These are phyloP conservation scores for Cacoxenus indagator DNA, from an alignment of 2,888 invertebrate species.

Conservation along the genomic window DNA sequence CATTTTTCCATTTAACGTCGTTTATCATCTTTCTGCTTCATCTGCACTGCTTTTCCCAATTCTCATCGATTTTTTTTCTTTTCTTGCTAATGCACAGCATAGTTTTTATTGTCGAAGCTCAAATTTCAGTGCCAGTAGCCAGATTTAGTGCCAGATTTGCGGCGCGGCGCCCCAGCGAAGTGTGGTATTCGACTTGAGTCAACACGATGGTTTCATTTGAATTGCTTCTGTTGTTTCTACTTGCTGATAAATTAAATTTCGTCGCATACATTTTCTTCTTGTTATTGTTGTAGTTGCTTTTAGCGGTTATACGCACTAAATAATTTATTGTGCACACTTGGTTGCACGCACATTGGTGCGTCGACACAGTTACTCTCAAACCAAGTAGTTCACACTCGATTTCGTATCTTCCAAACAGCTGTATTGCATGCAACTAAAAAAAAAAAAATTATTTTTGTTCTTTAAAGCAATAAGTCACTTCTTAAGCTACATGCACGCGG, in stretches of 20 bases:
- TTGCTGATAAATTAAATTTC: neutral
- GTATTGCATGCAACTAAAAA: no score
- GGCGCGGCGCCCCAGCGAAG: neutral
- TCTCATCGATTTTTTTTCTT: neutral
- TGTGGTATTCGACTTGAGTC: neutral
- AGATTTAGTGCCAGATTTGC: neutral
- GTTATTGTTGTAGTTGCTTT: neutral
- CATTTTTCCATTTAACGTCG: neutral
- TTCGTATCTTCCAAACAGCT: no score
- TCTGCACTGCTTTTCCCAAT: neutral
- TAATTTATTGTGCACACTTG: slow-evolving; percentile 17
- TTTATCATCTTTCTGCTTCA: neutral
- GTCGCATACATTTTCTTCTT: neutral
- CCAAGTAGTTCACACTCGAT: no score
- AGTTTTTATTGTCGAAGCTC: no score
- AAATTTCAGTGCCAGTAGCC: neutral
- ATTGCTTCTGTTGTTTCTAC: neutral
- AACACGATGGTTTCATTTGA: no score
- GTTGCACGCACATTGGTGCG: neutral
- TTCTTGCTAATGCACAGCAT: neutral
- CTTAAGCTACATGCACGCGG: no score
- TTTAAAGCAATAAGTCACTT: no score
- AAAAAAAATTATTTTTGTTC: no score
- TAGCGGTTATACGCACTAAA: slow-evolving; percentile 19
- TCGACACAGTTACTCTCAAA: no score